phyloP scores from a whole-genome alignment of 2,888 invertebrate genomes.

The Tanypteryx hageni region DNA sequence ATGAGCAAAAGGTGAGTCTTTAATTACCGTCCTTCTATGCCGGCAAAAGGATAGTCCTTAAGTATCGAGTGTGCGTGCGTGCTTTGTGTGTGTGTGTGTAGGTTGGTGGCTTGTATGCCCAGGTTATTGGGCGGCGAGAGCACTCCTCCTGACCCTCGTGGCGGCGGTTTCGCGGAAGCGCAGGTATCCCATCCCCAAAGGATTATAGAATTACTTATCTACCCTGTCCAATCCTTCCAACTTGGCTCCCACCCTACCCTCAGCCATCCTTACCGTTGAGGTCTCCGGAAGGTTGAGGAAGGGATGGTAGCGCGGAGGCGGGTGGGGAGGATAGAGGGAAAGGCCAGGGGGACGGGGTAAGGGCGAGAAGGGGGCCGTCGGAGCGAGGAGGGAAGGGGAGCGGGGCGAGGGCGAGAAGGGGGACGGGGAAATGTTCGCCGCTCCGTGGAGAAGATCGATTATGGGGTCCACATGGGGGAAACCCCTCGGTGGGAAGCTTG shows the following conservation, averaged over 20 bases:
- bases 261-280: neutral
- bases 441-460: neutral
- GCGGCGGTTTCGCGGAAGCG: conserved; percentile 9
- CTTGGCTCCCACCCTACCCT: neutral
- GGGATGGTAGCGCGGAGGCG: neutral
- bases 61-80: neutral
- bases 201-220: conserved; percentile 57
- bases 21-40: neutral
- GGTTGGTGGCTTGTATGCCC: no score
- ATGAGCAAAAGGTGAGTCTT: neutral
- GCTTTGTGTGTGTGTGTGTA: neutral
- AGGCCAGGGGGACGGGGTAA: neutral
- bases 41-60: neutral
- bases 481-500: no score
- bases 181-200: conserved; percentile 12
- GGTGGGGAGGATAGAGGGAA: no score
- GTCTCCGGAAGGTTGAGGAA: neutral
- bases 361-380: neutral
- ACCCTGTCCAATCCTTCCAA: neutral
- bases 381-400: neutral
- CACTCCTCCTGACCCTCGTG: neutral
- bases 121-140: neutral
- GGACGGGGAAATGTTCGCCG: neutral
- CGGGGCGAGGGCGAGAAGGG: neutral
- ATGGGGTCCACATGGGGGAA: neutral